Conservation (phyloP, 2,888 invertebrate genomes). For the Cynaeus angustus region DNA sequence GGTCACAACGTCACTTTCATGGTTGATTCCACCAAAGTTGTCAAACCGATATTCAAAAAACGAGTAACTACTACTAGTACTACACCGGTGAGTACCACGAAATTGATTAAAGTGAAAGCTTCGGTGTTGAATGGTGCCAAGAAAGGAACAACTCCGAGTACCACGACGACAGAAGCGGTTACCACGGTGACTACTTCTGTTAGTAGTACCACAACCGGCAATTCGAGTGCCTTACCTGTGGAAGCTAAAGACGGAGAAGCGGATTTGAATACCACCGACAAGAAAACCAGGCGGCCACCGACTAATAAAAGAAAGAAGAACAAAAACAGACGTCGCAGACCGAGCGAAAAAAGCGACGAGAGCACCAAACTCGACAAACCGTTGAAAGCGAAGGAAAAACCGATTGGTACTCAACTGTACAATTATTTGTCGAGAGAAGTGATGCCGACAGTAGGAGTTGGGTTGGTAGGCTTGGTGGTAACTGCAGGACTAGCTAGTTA, state of each 20-base stretch:
- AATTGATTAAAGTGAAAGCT: constrained; percentile 77
- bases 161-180: constrained; percentile 49
- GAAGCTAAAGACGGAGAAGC: constrained; percentile 69
- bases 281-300: constrained; percentile 54
- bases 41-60: constrained; percentile 66
- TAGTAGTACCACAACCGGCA: constrained; percentile 34
- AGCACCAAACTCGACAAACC: constrained; percentile 60
- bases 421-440: constrained; percentile 86
- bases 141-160: constrained; percentile 53
- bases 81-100: constrained; percentile 52
- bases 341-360: constrained; percentile 71
- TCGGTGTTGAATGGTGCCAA: constrained; percentile 74
- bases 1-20: constrained; percentile 56
- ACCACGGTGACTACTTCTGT: constrained; percentile 46
- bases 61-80: constrained; percentile 65
- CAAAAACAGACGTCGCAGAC: constrained; percentile 77
- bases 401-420: constrained; percentile 83
- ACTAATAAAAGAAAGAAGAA: constrained; percentile 76
- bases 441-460: constrained; percentile 87
- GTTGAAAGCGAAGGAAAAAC: constrained; percentile 71
- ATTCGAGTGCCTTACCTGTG: constrained; percentile 52
- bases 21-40: constrained; percentile 55
- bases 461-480: constrained; percentile 83
- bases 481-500: constrained; percentile 85
- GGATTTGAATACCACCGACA: constrained; percentile 60